Evolutionary conservation across 2,888 invertebrate genomes (phyloP).

Genomic region (Pimpla rufipes): DNA sequence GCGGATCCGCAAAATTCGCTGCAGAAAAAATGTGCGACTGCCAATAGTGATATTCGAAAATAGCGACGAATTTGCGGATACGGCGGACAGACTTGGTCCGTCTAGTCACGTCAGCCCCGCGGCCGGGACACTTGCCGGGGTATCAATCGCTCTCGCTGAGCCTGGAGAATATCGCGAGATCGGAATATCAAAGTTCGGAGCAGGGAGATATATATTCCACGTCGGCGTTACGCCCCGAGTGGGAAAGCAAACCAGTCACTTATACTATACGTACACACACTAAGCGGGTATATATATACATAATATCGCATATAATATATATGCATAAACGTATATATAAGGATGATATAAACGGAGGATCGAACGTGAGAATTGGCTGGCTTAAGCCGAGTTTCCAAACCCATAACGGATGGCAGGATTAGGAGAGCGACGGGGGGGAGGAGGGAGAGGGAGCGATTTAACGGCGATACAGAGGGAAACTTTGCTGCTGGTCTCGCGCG

Average conservation of each 20-base stretch:
- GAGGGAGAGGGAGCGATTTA: slow-evolving; percentile 37
- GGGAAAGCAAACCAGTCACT: slow-evolving; percentile 42
- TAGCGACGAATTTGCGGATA: not conserved
- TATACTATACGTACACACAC: slow-evolving; percentile 21
- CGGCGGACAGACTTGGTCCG: not conserved
- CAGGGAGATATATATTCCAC: slow-evolving; percentile 52
- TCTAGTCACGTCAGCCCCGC: slow-evolving; percentile 53
- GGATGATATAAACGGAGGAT: slow-evolving; percentile 32
- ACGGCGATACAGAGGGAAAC: slow-evolving; percentile 40
- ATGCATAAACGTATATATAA: slow-evolving; percentile 26
- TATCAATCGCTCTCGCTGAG: slow-evolving; percentile 60
- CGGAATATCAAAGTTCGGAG: slow-evolving; percentile 68
- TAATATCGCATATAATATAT: slow-evolving; percentile 19
- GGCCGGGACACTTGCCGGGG: slow-evolving; percentile 17
- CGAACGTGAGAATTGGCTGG: slow-evolving; percentile 49
- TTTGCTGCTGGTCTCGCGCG: slow-evolving; percentile 17
- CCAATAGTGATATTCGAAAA: not conserved
- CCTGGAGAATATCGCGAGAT: slow-evolving; percentile 31
- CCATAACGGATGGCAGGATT: slow-evolving; percentile 67
- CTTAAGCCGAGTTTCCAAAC: slow-evolving; percentile 64
- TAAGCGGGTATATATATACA: slow-evolving; percentile 2
- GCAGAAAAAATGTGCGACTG: not conserved
- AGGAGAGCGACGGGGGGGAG: slow-evolving; percentile 21
- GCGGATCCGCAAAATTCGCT: not conserved
- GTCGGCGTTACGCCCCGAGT: slow-evolving; percentile 23